A percentile compares a stretch with the other conserved stretches of the same genome.
These are phyloP conservation scores for Athripsodes cinereus DNA, from an alignment of 2,888 invertebrate genomes.

Conservation along the genomic window DNA sequence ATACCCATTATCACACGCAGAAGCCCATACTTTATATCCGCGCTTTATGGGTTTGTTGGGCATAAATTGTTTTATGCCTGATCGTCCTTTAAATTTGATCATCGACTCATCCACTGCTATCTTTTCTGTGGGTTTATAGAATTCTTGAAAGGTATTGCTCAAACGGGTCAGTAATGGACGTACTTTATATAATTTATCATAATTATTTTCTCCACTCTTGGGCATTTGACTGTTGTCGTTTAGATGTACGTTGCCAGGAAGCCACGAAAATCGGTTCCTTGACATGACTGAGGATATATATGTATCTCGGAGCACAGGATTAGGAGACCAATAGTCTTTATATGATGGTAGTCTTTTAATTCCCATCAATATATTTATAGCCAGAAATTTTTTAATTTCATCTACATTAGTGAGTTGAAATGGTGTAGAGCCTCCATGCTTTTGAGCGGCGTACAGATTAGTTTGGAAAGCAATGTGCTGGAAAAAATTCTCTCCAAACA, in stretches of 20 bases:
- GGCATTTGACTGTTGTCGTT: constrained; percentile 5
- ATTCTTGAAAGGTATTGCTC: not conserved
- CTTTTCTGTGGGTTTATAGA: not conserved
- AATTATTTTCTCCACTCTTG: not conserved
- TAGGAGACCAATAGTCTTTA: constrained; percentile 4
- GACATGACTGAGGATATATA: constrained; percentile 6
- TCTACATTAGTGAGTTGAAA: no score
- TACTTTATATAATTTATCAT: constrained; percentile 7
- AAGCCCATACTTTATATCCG: constrained; percentile 29
- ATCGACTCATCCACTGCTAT: constrained; percentile 28
- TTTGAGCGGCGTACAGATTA: no score
- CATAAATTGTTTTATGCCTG: constrained; percentile 32
- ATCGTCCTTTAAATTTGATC: constrained; percentile 29
- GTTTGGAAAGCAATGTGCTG: no score
- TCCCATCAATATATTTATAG: no score
- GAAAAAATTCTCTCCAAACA: no score
- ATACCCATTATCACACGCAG: constrained; percentile 4
- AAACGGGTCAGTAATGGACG: constrained; percentile 1
- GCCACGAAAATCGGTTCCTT: constrained; percentile 3
- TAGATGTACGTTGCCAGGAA: constrained; percentile 4
- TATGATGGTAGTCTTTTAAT: constrained; percentile 5
- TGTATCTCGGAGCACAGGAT: constrained; percentile 3
- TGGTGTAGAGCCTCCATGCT: no score
- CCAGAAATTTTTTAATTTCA: no score
- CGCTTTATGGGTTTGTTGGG: constrained; percentile 32